Evolutionary conservation across 2,797 vertebrate genomes (phyloP), one percentile per base, ranked within the genome.

Genomic region (Strix occidentalis): DNA sequence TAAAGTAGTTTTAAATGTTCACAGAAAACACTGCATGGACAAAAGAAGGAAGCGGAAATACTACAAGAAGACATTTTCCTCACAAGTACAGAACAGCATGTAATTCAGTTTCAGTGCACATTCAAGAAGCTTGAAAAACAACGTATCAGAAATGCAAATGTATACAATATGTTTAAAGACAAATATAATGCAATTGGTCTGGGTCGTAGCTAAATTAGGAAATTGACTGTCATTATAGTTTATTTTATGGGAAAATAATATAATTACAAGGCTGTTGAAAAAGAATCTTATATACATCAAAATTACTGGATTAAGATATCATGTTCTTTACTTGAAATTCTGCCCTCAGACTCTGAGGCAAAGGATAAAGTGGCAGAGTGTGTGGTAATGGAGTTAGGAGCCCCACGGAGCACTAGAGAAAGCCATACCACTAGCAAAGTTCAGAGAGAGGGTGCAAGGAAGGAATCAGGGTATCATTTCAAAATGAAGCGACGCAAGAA

Each of bases 201-300:
- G 76, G 57, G 43, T 48, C 87, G 84, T n/a, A 94, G 84, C 92
- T 96, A 84, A 94, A 92, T 75, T 84, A 92, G 92, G 93, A 96
- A 96, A 96, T 91, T 76, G 76, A 70, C 89, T 93, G 35, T 94
- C 93, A 84, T 87, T 92, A 66, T 84, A 76, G 54, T 85, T 93
- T 93, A 56, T 92, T 95, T 95, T 87, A 92, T 95, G 56, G 88
- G 63, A 69, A 46, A 66, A 75, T 93, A 96, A 97, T 94, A 43
- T 46, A 89, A 96, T 96, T 96, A 86, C 28, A 45, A 79, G 50
- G 31, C 72, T 76, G 69, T 70, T 94, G 82, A 94, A 96, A 87
- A 84, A 71, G 90, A 68, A 56, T 76, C 68, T 94, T 86, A 86
- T 95, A 91, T 92, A 85, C 76, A 89, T 96, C 93, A 94, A 39